A percentile compares a stretch with the other conserved stretches of the same genome.
These are phyloP conservation scores for Ascidia mentula DNA, from an alignment of 23 tunicate species.

Conservation along the genomic window DNA sequence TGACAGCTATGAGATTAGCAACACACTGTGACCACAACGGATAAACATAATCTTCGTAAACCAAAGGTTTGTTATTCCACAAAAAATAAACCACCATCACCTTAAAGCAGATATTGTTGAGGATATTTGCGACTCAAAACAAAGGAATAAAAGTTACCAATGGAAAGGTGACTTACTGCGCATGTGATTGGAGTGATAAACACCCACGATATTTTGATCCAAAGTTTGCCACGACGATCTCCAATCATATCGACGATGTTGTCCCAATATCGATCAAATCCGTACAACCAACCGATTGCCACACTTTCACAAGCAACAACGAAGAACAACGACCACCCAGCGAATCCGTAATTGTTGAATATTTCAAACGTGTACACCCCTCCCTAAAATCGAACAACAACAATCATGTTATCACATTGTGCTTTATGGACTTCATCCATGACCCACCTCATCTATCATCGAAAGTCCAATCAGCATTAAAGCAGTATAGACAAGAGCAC, in stretches of 20 bases:
- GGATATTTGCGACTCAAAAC: too few relatives aligned
- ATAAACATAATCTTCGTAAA: background rate
- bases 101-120: too few relatives aligned
- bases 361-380: constrained; percentile 11
- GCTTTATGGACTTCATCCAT: background rate
- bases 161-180: background rate
- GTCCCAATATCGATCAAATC: background rate
- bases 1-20: background rate
- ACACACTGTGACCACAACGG: background rate
- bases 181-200: background rate
- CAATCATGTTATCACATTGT: too few relatives aligned
- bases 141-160: too few relatives aligned
- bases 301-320: background rate
- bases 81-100: background rate
- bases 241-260: constrained; percentile 8
- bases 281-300: constrained; percentile 13
- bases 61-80: background rate
- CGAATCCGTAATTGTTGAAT: constrained; percentile 8
- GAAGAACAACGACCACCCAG: constrained; percentile 5
- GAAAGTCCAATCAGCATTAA: background rate
- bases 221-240: background rate
- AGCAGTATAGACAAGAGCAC: background rate
- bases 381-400: constrained; percentile 11
- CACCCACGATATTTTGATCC: constrained; percentile 4
- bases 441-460: background rate